These are phyloP conservation scores for Pipra filicauda DNA, from an alignment of 2,113 vertebrate genomes.

Conservation along the genomic window DNA sequence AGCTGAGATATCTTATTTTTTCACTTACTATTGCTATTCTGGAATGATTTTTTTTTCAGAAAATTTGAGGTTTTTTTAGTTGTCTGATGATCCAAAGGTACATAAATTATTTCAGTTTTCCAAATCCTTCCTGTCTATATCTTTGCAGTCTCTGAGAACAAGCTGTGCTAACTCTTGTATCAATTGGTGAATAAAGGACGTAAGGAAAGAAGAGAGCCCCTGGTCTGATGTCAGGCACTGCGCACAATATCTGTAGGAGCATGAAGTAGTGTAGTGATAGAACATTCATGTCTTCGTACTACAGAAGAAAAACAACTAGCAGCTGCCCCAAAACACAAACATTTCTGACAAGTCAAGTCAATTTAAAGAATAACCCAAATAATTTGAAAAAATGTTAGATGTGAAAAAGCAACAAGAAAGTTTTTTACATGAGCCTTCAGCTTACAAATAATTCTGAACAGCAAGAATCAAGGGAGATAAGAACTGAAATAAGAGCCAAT, in stretches of 20 bases:
- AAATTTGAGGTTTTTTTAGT: not conserved
- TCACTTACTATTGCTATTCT: not conserved
- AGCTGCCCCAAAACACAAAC: not conserved
- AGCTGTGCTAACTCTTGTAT: not conserved
- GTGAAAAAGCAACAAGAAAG: not conserved
- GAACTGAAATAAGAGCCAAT: not conserved
- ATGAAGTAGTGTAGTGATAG: not conserved
- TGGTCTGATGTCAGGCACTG: not conserved
- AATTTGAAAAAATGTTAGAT: not conserved
- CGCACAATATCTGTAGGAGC: not conserved
- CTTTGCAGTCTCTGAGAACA: not conserved
- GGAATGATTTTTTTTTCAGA: not conserved
- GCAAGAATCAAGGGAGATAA: not conserved
- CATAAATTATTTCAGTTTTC: not conserved
- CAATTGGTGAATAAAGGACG: not conserved
- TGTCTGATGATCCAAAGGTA: not conserved
- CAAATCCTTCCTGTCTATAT: not conserved
- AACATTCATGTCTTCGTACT: not conserved
- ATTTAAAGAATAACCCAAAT: not conserved
- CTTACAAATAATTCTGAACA: not conserved
- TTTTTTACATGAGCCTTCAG: not conserved
- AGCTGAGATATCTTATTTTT: not conserved
- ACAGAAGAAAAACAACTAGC: not conserved
- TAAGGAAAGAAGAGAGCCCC: not conserved
- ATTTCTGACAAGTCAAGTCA: not conserved